Conservation (phyloP, 2,113 vertebrate genomes). For the Phoenicopterus ruber region DNA sequence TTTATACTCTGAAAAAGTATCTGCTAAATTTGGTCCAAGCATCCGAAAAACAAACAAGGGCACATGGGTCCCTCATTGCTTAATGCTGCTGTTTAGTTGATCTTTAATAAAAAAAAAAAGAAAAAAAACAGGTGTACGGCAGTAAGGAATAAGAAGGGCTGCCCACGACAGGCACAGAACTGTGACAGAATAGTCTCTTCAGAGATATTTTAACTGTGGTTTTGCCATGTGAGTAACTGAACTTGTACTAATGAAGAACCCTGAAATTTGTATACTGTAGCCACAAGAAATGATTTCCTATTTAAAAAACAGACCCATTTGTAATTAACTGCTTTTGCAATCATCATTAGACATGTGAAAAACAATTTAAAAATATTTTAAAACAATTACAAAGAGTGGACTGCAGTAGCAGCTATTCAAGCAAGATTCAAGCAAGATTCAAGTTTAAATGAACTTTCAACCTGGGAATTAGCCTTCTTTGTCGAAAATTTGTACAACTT, state of each 20-base stretch:
- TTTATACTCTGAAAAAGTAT: background rate
- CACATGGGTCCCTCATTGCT: background rate
- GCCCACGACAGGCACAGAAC: slow-evolving; percentile 25
- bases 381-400: slow-evolving; percentile 69
- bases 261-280: slow-evolving; percentile 16
- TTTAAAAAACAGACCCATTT: slow-evolving; percentile 38
- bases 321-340: slow-evolving; percentile 62
- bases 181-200: slow-evolving; percentile 12
- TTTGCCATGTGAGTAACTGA: slow-evolving; percentile 50
- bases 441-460: slow-evolving; percentile 46
- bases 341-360: slow-evolving; percentile 60
- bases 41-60: background rate
- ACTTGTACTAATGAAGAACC: slow-evolving; percentile 34
- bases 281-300: slow-evolving; percentile 28
- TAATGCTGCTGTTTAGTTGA: background rate
- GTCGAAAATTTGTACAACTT: slow-evolving; percentile 89
- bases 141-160: slow-evolving; percentile 39
- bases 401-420: slow-evolving; percentile 75
- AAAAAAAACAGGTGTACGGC: background rate
- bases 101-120: background rate
- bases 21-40: slow-evolving; percentile 72
- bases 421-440: slow-evolving; percentile 72
- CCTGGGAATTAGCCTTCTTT: slow-evolving; percentile 80
- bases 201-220: slow-evolving; percentile 13
- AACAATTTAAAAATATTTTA: slow-evolving; percentile 43